Evolutionary conservation across 2,888 invertebrate genomes (phyloP), one percentile per base, ranked within the genome.

Genomic region (Caenorhabditis virilis): DNA sequence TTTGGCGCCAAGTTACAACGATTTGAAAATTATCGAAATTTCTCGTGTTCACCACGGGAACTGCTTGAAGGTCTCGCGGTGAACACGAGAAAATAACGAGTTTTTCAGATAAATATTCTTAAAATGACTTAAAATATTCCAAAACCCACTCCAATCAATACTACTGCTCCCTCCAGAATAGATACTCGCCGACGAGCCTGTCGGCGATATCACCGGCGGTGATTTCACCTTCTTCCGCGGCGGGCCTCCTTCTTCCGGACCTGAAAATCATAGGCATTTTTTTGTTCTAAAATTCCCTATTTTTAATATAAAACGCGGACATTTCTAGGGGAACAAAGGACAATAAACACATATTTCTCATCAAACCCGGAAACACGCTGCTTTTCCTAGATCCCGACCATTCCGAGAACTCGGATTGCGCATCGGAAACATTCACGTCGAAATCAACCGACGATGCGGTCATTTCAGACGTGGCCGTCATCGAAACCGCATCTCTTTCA

Each of bases 211-310:
- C 57, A 76, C 81, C 48, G 83, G 83, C 26, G 83, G 83, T 30
- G 79, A 82, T 55, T 83, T 83, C 65, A 82, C 76, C 74, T 83
- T 83, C 62, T 83, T 83, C 45, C 82, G 69, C 15, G 83, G 82
- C 20, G 83, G 81, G 35, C 83, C 83, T 47, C 83, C 83, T 65
- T 83, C 83, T 67, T 83, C 83, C 33, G 80, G 78, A 65, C 80
- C 83, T 83, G 53, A 41, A 82, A 26, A 45, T 36, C n/a, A n/a
- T 36, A 13, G 36, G n/a, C 5, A 2, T 26, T 45, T 45, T 45
- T 45, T 18, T 39, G 18, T 22, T 39, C 5, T 18, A 16, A 39
- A 7, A 5, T 39, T 39, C 20, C 22, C 20, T n/a, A 3, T 5
- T 5, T 5, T 22, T 15, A 39, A 13, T n/a, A 13, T 11, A n/a